A percentile compares a stretch with the other conserved stretches of the same genome.
phyloP scores from a whole-genome alignment of 2,888 invertebrate species.

The Matsumyia berberina region DNA sequence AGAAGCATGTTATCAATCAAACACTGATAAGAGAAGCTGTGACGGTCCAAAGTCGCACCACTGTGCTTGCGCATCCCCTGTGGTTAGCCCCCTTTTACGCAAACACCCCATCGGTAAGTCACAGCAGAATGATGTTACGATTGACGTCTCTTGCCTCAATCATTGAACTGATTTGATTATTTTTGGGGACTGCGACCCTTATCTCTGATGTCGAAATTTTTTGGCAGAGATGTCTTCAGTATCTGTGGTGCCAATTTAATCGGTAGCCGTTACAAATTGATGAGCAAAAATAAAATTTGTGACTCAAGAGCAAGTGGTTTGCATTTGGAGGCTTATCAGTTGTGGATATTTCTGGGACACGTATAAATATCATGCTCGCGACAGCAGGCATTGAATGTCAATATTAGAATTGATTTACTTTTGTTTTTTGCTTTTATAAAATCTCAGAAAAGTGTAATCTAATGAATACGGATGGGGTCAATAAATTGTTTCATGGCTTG shows the following conservation, averaged over 20 bases:
- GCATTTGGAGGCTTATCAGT: conserved; percentile 21
- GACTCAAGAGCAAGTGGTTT: conserved; percentile 25
- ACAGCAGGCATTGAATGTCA: neutral
- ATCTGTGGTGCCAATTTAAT: neutral
- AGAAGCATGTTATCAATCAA: conserved; percentile 45
- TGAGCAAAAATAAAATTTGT: conserved; percentile 17
- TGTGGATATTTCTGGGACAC: neutral
- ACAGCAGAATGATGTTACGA: neutral
- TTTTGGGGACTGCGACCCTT: conserved; percentile 1
- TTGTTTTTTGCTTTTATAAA: neutral
- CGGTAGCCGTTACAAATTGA: neutral
- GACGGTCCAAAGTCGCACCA: conserved; percentile 39
- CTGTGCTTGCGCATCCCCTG: neutral
- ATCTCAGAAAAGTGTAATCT: conserved; percentile 1
- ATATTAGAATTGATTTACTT: neutral
- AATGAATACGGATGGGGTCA: conserved; percentile 3
- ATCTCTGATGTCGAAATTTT: conserved; percentile 6
- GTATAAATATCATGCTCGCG: neutral
- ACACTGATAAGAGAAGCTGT: conserved; percentile 45
- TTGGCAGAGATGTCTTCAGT: neutral
- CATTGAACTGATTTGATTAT: conserved; percentile 18
- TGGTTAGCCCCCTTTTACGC: neutral
- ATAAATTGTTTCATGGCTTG: conserved; percentile 5
- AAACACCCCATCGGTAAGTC: neutral
- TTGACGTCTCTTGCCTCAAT: conserved; percentile 21